Conservation (phyloP, 2,888 invertebrate genomes). For the Nezara viridula region DNA sequence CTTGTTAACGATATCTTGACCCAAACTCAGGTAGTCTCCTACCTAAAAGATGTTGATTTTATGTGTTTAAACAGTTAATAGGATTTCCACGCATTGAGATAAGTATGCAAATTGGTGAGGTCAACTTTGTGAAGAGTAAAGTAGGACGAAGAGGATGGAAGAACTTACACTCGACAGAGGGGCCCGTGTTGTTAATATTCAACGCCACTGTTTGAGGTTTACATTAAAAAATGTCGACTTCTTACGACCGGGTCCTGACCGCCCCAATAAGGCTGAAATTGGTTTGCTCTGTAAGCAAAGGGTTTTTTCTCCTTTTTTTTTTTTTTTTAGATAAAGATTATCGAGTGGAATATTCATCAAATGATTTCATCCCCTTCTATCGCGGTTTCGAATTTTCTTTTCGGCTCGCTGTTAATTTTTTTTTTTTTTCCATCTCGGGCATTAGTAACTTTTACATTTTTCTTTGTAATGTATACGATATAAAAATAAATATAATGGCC, state of each 20-base stretch:
- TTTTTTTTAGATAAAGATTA: neutral
- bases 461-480: neutral
- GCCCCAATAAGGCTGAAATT: neutral
- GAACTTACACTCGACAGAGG: neutral
- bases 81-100: neutral
- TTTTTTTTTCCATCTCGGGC: neutral
- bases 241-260: neutral
- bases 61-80: neutral
- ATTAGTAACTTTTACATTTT: neutral
- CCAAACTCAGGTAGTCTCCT: neutral
- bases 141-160: neutral
- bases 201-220: conserved; percentile 17
- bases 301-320: neutral
- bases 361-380: neutral
- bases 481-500: neutral
- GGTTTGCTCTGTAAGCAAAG: conserved; percentile 37
- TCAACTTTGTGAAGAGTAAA: neutral
- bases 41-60: neutral
- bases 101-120: neutral
- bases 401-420: neutral
- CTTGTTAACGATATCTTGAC: neutral
- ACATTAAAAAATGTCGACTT: neutral
- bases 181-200: neutral
- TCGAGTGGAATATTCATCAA: conserved; percentile 29
- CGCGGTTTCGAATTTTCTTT: neutral